These are phyloP conservation scores for Keiferia lycopersicella DNA, from an alignment of 2,888 invertebrate species.

Conservation along the genomic window DNA sequence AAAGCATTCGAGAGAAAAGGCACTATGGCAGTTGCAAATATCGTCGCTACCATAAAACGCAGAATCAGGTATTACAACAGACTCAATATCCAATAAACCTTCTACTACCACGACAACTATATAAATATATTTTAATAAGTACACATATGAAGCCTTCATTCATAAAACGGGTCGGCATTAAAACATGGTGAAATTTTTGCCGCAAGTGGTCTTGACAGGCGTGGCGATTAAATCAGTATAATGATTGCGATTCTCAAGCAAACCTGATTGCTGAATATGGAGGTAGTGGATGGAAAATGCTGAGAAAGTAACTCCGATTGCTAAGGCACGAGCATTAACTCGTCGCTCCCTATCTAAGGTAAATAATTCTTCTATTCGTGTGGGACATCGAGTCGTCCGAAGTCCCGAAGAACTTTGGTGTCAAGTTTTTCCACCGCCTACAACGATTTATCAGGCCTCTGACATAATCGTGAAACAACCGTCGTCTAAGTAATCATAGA, in stretches of 20 bases:
- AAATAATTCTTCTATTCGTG: too few species aligned
- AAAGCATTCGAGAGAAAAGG: neutral
- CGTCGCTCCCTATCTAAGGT: too few species aligned
- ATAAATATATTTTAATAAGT: neutral
- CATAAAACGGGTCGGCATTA: slow-evolving; percentile 14
- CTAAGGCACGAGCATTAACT: neutral
- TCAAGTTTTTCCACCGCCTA: too few species aligned
- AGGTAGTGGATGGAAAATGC: slow-evolving; percentile 6
- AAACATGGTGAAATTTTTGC: slow-evolving; percentile 17
- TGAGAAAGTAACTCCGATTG: neutral
- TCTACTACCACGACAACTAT: neutral
- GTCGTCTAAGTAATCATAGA: too few species aligned
- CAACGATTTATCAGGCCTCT: too few species aligned
- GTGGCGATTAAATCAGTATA: slow-evolving; percentile 14
- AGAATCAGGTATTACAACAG: neutral
- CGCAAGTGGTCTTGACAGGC: slow-evolving; percentile 7
- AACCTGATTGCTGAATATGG: slow-evolving; percentile 21
- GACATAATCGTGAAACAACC: too few species aligned
- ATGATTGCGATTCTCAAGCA: slow-evolving; percentile 21
- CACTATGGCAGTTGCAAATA: neutral
- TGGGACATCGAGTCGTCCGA: too few species aligned
- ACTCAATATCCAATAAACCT: neutral
- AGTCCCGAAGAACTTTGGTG: too few species aligned
- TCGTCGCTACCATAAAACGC: neutral
- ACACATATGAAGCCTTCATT: slow-evolving; percentile 5